Conservation (phyloP, 2,113 vertebrate genomes). For the Semicossyphus pulcher region DNA sequence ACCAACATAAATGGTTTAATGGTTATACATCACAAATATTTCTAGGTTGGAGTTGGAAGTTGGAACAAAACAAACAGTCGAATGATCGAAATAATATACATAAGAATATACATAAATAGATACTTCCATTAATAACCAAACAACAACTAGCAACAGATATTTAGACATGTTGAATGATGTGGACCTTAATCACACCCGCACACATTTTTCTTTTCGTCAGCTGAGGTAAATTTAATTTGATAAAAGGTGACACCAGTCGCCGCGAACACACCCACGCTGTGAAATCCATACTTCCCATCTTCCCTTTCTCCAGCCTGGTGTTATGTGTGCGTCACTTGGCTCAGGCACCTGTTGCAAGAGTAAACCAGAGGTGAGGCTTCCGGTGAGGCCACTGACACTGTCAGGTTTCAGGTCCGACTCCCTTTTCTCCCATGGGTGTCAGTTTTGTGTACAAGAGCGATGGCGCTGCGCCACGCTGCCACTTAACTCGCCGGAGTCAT, state of each 20-base stretch:
- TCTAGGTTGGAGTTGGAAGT: neutral
- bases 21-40: neutral
- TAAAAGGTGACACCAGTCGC: neutral
- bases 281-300: slow-evolving; percentile 37
- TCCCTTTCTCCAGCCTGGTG: slow-evolving; percentile 25
- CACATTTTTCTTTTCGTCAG: neutral
- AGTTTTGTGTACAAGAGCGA: slow-evolving; percentile 8
- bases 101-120: no score
- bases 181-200: neutral
- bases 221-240: neutral
- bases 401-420: slow-evolving; percentile 58
- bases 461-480: slow-evolving; percentile 26
- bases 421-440: slow-evolving; percentile 40
- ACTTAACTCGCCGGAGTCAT: neutral
- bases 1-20: no score
- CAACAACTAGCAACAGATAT: neutral
- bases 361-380: slow-evolving; percentile 71
- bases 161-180: neutral
- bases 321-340: slow-evolving; percentile 45
- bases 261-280: neutral
- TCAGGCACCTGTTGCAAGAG: slow-evolving; percentile 69
- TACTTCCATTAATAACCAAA: no score
- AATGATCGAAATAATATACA: no score
- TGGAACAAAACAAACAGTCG: no score
- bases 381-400: slow-evolving; percentile 30